Evolutionary conservation across 1,140 invertebrate species (phyloP), one percentile per base, ranked within the genome.

Genomic region (Musca vetustissima): DNA sequence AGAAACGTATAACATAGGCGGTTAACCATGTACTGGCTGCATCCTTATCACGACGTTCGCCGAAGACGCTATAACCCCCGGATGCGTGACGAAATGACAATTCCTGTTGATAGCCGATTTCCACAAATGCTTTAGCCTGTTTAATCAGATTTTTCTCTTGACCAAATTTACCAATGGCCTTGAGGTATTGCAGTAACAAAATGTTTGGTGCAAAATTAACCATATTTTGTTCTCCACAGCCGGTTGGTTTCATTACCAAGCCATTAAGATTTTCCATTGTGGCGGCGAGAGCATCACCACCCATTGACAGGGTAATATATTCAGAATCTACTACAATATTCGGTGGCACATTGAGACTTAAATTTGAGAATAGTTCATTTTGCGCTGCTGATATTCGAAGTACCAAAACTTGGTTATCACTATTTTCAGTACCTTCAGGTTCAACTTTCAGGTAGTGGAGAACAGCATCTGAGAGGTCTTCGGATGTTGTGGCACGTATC

Each of bases 151-250:
- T 13, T 36, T 68, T 69, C 2, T 69, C 43, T 67, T 73, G 73
- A 14, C 76, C 70, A 13, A 36, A 55, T 9, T 76, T 72, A 69
- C 76, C 73, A n/a, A 69, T 70, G 9, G 74, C 82, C 52, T 77
- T 74, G 48, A 86, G 70, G 78, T 98, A 97, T 75, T 94, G 88
- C 2, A 94, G 80, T 53, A 96, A 87, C 36, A 95, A 90, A 76
- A 97, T 92, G 79, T 95, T 95, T 2, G 95, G 94, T 15, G 96
- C 93, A 76, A 97, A 93, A 76, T 94, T 93, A 0, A 96, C 83
- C 92, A 98, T 95, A 78, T 97, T 98, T 81, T 98, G 96, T 85
- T 98, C 96, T 36, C 95, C 95, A 83, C 95, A 98, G 2, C 94
- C 95, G 72, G 90, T 93, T 1, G 96, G 95, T 86, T 95, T 89